These are phyloP conservation scores for Gymnoscelis rufifasciata DNA, from an alignment of 2,888 invertebrate species.

Conservation along the genomic window DNA sequence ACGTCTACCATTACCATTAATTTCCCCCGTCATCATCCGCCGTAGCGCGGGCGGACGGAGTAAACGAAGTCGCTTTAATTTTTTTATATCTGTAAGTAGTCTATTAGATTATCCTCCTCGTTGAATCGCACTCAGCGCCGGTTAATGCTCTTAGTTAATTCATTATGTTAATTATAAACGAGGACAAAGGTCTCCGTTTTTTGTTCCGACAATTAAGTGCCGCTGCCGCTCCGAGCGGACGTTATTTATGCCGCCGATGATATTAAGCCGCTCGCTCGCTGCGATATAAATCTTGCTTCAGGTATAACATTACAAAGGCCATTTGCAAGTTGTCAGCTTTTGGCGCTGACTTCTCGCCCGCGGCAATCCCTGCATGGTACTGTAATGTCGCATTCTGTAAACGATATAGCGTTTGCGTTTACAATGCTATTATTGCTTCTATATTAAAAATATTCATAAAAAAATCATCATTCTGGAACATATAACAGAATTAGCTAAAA, in stretches of 20 bases:
- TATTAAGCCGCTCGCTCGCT: constrained; percentile 1
- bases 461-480: no score
- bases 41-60: neutral
- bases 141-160: constrained; percentile 29
- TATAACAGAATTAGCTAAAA: no score
- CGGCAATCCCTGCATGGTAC: no score
- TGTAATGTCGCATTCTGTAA: no score
- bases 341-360: neutral
- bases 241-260: no score
- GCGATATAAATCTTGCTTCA: constrained; percentile 7
- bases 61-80: constrained; percentile 13
- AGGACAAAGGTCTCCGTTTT: constrained; percentile 30
- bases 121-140: constrained; percentile 30
- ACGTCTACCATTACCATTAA: no score
- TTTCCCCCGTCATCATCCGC: no score
- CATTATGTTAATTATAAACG: constrained; percentile 38
- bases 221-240: neutral
- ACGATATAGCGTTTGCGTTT: no score
- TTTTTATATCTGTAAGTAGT: constrained; percentile 18
- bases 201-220: constrained; percentile 23
- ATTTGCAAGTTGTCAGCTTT: neutral
- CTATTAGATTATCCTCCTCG: constrained; percentile 26
- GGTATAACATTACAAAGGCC: neutral
- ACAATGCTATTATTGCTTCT: no score
- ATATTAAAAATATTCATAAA: no score